Evolutionary conservation across 35 echinoderm and acorn worm species (phyloP).

Genomic region (Strongylocentrotus purpuratus): DNA sequence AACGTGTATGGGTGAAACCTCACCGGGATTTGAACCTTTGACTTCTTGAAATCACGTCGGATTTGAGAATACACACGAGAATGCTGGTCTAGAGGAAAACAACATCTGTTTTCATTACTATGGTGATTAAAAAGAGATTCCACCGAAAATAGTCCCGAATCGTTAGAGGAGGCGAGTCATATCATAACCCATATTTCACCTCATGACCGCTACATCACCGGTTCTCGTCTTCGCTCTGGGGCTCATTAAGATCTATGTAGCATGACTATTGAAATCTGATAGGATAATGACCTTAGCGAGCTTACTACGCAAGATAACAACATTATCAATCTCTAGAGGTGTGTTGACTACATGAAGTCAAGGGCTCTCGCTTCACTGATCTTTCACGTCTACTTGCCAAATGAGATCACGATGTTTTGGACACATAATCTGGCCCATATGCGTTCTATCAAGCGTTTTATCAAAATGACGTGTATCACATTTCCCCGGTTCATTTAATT

Average conservation of each 20-base stretch:
- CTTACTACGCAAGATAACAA: background rate
- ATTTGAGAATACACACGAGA: background rate
- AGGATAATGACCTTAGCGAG: background rate
- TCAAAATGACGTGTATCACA: no score
- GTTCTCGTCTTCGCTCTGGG: background rate
- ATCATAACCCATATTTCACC: background rate
- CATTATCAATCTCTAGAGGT: background rate
- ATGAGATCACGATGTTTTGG: background rate
- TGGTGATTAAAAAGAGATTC: background rate
- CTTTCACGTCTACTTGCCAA: background rate
- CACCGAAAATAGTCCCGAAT: background rate
- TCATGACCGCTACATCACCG: background rate
- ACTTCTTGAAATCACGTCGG: background rate
- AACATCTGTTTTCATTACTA: slow-evolving; percentile 1
- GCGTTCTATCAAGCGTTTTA: no score
- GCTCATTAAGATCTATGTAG: background rate
- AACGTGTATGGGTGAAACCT: no score
- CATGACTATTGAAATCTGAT: background rate
- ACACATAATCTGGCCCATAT: background rate
- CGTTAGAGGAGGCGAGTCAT: background rate
- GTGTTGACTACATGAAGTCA: background rate
- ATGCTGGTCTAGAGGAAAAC: background rate
- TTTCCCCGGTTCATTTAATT: no score
- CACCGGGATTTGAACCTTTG: background rate
- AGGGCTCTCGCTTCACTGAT: background rate